phyloP scores from a whole-genome alignment of 2,797 vertebrate genomes.

The Gallinago stenura region DNA sequence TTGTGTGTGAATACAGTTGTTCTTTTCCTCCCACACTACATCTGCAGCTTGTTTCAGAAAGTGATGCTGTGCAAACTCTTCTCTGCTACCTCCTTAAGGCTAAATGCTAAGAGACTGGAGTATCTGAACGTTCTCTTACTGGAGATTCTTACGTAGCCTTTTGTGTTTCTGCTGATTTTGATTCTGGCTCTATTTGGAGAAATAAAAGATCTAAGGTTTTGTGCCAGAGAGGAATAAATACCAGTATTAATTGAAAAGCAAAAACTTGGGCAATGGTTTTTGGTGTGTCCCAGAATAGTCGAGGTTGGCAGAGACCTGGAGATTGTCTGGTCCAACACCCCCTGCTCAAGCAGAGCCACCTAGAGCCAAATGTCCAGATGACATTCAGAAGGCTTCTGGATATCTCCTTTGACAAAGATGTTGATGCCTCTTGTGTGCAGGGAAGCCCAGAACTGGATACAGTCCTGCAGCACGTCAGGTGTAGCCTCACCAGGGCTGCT shows the following conservation, averaged over 20 bases:
- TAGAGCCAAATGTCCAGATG: neutral
- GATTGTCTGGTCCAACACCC: accelerated
- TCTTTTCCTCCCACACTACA: slow-evolving; percentile 22
- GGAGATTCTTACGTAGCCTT: neutral
- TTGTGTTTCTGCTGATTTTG: neutral
- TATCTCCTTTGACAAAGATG: neutral
- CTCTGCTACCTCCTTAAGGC: neutral
- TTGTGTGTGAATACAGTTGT: slow-evolving; percentile 15
- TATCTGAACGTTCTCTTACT: neutral
- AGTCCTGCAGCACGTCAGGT: neutral
- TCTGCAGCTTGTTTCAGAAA: slow-evolving; percentile 6
- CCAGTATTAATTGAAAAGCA: neutral
- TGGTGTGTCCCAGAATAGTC: neutral
- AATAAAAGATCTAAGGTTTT: neutral
- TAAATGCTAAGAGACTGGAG: neutral
- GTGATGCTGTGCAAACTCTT: neutral
- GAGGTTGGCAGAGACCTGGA: neutral
- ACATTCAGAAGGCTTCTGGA: neutral
- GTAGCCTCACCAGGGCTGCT: no score
- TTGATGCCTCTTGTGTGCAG: neutral
- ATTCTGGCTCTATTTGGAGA: neutral
- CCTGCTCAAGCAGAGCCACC: neutral
- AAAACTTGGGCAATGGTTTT: neutral
- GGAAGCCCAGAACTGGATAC: neutral
- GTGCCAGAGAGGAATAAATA: neutral